A percentile compares a stretch with the other conserved stretches of the same genome.
Conservation (phyloP, 92 coral and sea anemone genomes). For the Heliopora coerulea region DNA sequence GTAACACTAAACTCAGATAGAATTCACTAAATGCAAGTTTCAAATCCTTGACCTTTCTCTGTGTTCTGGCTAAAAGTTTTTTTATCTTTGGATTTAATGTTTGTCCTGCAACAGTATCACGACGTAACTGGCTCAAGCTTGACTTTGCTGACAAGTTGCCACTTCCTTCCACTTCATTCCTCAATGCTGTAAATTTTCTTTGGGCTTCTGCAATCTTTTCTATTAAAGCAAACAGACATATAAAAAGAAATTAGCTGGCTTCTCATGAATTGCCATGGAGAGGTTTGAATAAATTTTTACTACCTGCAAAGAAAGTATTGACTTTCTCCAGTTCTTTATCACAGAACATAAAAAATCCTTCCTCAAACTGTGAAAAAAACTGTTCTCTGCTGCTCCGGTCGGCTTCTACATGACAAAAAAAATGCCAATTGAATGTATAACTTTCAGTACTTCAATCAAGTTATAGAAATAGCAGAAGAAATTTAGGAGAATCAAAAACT, state of each 20-base stretch:
- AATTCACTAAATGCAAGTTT: constrained; percentile 97
- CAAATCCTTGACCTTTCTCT: constrained; percentile 72
- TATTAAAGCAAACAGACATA: constrained; percentile 26
- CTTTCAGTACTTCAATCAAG: too few relatives aligned
- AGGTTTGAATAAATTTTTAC: too few relatives aligned
- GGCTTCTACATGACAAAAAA: constrained; percentile 49
- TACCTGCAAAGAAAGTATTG: constrained; percentile 96
- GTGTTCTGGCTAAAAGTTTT: constrained; percentile 54
- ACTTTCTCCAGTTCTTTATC: constrained; percentile 88
- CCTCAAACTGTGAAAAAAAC: constrained; percentile 67
- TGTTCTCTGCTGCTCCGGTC: constrained; percentile 30
- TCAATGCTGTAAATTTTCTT: constrained; percentile 78
- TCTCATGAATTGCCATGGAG: too few relatives aligned
- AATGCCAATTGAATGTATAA: too few relatives aligned
- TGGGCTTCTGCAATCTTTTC: constrained; percentile 95
- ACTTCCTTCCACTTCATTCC: constrained; percentile 74
- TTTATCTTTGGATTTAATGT: constrained; percentile 57
- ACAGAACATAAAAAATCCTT: constrained; percentile 87
- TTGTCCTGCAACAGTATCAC: constrained; percentile 62
- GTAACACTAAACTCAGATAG: constrained; percentile 82
- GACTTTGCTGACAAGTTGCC: constrained; percentile 68
- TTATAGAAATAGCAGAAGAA: too few relatives aligned
- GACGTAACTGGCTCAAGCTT: constrained; percentile 60
- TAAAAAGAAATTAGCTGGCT: not conserved
- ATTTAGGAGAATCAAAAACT: too few relatives aligned